Conservation (phyloP, 2,888 invertebrate genomes). For the Rhingia rostrata region DNA sequence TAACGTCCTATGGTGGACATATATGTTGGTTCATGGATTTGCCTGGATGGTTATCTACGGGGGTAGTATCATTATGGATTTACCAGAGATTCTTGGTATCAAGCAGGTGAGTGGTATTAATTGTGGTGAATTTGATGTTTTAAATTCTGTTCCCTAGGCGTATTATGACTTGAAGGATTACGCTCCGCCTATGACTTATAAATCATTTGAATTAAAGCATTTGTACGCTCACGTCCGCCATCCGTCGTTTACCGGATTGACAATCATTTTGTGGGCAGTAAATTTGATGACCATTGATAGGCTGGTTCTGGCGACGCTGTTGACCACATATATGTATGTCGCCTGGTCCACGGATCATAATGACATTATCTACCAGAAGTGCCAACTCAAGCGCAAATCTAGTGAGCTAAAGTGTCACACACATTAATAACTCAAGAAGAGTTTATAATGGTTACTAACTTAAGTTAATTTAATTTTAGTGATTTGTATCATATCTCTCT, state of each 20-base stretch:
- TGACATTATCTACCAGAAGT: slow-evolving; percentile 85
- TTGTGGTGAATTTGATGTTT: background rate
- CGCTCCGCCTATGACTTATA: slow-evolving; percentile 84
- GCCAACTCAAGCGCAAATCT: slow-evolving; percentile 84
- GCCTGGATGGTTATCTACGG: slow-evolving; percentile 86
- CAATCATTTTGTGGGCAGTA: slow-evolving; percentile 85
- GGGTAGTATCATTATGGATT: slow-evolving; percentile 86
- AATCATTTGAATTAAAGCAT: slow-evolving; percentile 84
- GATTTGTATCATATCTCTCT: background rate
- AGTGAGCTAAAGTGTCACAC: slow-evolving; percentile 80
- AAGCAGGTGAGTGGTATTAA: slow-evolving; percentile 83
- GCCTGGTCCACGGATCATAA: slow-evolving; percentile 85
- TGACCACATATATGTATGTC: slow-evolving; percentile 85
- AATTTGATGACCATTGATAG: slow-evolving; percentile 87
- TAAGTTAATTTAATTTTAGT: background rate
- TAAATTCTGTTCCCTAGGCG: slow-evolving; percentile 78
- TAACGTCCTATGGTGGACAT: slow-evolving; percentile 83
- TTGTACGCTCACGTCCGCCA: slow-evolving; percentile 86
- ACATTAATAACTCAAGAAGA: slow-evolving; percentile 2
- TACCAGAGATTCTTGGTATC: slow-evolving; percentile 85
- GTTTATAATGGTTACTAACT: background rate
- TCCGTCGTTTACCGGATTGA: slow-evolving; percentile 86
- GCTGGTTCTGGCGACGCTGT: slow-evolving; percentile 83
- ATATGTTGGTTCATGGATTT: slow-evolving; percentile 83
- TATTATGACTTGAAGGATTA: slow-evolving; percentile 85